These are phyloP conservation scores for Synanceia verrucosa DNA, from an alignment of 2,797 vertebrate genomes.

Conservation along the genomic window DNA sequence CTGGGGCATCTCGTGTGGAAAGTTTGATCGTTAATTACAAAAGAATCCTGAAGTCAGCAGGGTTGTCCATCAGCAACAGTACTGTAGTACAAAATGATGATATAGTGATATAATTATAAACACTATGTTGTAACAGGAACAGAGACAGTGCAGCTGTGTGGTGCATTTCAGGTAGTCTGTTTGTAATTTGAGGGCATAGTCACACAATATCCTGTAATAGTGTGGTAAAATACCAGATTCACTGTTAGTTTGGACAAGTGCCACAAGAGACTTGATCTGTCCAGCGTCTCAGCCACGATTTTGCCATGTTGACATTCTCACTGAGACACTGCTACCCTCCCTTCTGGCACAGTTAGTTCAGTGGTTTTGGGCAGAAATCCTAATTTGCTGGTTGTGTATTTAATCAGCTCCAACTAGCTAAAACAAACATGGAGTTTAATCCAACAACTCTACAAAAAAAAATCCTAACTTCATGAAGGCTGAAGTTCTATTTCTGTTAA, in stretches of 20 bases:
- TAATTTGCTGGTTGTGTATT: constrained; percentile 17
- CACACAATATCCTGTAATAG: background rate
- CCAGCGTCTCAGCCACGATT: background rate
- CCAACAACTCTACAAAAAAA: background rate
- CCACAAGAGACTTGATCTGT: background rate
- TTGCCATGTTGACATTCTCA: background rate
- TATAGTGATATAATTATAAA: background rate
- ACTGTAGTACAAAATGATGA: background rate
- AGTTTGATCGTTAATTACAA: background rate
- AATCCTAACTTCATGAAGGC: background rate
- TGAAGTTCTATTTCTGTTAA: background rate
- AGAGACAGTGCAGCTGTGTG: background rate
- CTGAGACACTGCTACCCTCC: too few relatives aligned
- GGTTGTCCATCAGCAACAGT: background rate
- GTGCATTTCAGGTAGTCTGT: background rate
- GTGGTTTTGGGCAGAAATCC: constrained; percentile 1
- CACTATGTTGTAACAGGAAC: background rate
- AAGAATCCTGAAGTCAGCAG: background rate
- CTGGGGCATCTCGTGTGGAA: background rate
- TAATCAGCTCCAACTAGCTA: background rate
- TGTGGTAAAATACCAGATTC: background rate
- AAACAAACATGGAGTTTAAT: background rate
- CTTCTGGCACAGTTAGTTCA: background rate
- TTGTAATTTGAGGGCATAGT: background rate
- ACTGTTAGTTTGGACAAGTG: background rate